Percentiles rank a stretch among this genome's conserved stretches.
Conservation (phyloP, 2,888 invertebrate species). For the Noctua comes region DNA sequence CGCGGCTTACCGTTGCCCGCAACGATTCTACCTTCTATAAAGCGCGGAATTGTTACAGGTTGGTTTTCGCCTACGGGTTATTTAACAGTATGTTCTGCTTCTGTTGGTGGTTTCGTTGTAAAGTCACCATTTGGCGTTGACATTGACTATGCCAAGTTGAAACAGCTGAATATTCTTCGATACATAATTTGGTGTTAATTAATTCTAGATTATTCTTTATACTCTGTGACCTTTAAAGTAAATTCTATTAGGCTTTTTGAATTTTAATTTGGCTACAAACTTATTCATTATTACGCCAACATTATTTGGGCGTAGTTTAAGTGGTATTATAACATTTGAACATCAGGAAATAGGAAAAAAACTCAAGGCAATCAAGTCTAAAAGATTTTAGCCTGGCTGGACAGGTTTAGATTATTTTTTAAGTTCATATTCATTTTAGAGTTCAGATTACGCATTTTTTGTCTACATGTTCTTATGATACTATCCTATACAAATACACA, state of each 20-base stretch:
- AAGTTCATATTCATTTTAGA: conserved; percentile 8
- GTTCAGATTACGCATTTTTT: conserved; percentile 27
- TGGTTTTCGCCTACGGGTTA: neutral
- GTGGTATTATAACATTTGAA: conserved; percentile 37
- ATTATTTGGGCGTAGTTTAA: neutral
- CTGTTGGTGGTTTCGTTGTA: neutral
- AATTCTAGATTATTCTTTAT: conserved; percentile 16
- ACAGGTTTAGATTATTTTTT: conserved; percentile 37
- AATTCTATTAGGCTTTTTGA: conserved; percentile 1
- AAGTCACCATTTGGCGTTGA: neutral
- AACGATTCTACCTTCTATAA: conserved; percentile 40
- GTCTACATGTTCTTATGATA: conserved; percentile 10
- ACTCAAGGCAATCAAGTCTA: conserved; percentile 63
- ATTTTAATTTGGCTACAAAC: conserved; percentile 25
- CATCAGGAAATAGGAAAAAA: conserved; percentile 50
- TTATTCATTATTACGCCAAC: conserved; percentile 12
- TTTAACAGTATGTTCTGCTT: neutral
- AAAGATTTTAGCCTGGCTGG: conserved; percentile 33
- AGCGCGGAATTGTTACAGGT: conserved; percentile 13
- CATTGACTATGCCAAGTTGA: neutral
- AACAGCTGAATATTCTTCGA: neutral
- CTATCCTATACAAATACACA: conserved; percentile 8
- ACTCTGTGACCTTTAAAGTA: conserved; percentile 32
- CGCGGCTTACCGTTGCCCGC: conserved; percentile 37
- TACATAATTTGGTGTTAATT: neutral